Base-by-base conservation (phyloP, 2,797 vertebrate genomes). In the Ataeniobius toweri region DNA sequence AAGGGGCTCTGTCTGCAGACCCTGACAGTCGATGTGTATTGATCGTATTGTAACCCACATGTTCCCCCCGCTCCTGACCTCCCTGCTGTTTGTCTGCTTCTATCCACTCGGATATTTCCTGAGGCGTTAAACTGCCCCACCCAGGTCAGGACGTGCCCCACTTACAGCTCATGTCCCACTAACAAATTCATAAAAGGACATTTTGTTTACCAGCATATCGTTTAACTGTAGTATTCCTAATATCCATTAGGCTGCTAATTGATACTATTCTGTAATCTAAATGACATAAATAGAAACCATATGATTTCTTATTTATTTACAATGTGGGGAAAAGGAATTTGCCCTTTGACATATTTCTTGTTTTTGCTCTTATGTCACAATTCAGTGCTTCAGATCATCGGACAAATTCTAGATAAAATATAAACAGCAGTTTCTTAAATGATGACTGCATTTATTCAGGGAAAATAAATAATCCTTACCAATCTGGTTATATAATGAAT, bases 31-130 rank as follows among this genome's bases (percentile, higher is more conserved):
- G 36, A 88, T 81, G 69, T n/a, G 39, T 46, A 81, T 78, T 75
- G 73, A 82, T 46, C 48, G 56, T 71, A 31, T 61, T 68, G 50
- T 1, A 65, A 75, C 44, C 73, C 50, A 68, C 39, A 73, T 72
- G 86, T 74, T 83, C 75, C 78, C 86, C 75, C 75, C 85, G 80
- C 71, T 68, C 73, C 79, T 81, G 84, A 82, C 79, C 84, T 74
- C 80, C 80, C 79, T 72, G 77, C 79, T 76, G 65, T 9, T 36
- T 5, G 78, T 46, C 65, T 50, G 80, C 44, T 81, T 58, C 50
- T 74, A 31, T 22, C 14, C 61, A 61, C 58, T 59, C 46, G 71
- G 48, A 69, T 41, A 58, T 81, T 51, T 85, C 74, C 74, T 73
- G 73, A 41, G 56, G 78, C 71, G 74, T 69, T 55, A 51, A 74